These are phyloP conservation scores for Patella caerulea DNA, from an alignment of 2,888 invertebrate species.

Conservation along the genomic window DNA sequence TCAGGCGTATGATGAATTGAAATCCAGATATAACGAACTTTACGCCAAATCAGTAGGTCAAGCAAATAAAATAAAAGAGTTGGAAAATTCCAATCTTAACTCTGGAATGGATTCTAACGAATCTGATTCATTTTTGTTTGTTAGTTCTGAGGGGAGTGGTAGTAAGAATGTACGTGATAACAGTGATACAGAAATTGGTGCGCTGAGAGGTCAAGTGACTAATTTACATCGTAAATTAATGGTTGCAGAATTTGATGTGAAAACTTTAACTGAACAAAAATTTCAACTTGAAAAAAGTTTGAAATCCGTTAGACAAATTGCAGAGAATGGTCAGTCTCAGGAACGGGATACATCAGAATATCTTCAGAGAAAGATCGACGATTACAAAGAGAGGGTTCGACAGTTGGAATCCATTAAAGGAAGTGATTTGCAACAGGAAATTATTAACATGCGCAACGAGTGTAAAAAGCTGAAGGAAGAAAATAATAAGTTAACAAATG, in stretches of 20 bases:
- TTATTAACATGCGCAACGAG: background rate
- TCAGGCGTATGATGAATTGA: background rate
- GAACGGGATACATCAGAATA: background rate
- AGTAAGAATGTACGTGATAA: background rate
- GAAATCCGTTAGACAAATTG: background rate
- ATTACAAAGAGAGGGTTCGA: background rate
- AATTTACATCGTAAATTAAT: background rate
- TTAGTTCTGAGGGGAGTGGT: background rate
- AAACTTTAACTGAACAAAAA: background rate
- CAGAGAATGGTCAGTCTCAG: background rate
- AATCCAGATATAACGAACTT: background rate
- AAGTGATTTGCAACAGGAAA: background rate
- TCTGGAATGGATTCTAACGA: background rate
- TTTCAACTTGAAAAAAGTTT: background rate
- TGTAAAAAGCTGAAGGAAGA: background rate
- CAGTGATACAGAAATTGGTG: background rate
- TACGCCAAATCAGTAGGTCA: background rate
- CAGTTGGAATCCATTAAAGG: background rate
- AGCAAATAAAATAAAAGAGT: background rate
- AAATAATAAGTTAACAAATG: background rate
- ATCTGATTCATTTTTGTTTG: background rate
- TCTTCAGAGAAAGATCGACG: background rate
- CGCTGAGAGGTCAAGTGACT: background rate
- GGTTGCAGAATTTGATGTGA: background rate
- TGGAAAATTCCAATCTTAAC: background rate